phyloP scores from a whole-genome alignment of 2,797 vertebrate species.

The Sparus aurata region DNA sequence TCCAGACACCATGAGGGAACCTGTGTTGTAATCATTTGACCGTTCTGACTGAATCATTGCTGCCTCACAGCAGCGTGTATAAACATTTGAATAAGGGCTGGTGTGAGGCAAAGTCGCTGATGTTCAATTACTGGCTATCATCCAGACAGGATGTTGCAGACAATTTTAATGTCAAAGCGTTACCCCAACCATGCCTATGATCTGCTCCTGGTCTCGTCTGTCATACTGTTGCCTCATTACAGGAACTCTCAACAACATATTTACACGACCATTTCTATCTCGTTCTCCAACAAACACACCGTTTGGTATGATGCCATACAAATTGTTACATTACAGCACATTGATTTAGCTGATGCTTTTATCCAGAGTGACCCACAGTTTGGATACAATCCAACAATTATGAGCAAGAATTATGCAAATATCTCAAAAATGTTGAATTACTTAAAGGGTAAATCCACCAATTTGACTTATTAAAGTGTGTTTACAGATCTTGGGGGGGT shows the following conservation, averaged over 20 bases:
- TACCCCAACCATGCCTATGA: neutral
- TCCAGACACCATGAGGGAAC: slow-evolving; percentile 9
- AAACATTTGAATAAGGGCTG: slow-evolving; percentile 4
- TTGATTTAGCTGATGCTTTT: neutral
- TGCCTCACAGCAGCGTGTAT: neutral
- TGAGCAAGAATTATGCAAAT: neutral
- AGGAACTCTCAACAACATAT: neutral
- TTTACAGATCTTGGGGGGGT: too few species aligned
- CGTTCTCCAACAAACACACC: neutral
- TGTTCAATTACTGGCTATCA: slow-evolving; percentile 1
- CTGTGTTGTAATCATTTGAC: slow-evolving; percentile 7
- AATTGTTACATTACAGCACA: neutral
- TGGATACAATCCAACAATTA: neutral
- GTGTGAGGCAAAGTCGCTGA: slow-evolving; percentile 1
- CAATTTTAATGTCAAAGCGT: neutral
- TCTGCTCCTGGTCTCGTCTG: neutral
- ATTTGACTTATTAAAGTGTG: too few species aligned
- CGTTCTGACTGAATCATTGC: neutral
- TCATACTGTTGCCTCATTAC: neutral
- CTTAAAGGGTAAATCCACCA: too few species aligned
- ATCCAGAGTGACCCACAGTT: neutral
- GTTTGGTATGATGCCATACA: neutral
- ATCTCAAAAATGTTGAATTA: neutral
- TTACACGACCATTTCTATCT: neutral
- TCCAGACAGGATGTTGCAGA: neutral